Base-by-base conservation (phyloP, 2,888 invertebrate species). In the Seira sanloemensis region DNA sequence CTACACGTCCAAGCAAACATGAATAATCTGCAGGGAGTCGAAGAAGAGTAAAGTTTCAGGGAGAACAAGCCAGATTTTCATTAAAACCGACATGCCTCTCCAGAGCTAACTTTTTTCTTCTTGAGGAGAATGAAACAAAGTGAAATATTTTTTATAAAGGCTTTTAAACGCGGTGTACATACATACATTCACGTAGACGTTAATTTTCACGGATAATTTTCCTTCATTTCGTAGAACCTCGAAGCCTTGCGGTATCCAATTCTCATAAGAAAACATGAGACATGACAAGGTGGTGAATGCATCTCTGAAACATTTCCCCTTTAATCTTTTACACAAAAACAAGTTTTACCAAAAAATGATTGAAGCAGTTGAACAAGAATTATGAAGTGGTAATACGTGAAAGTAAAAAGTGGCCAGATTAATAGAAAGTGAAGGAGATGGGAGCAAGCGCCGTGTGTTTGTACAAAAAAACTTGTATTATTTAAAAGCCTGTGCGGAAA, bases 31-130 rank as follows among this genome's bases (percentile, higher is more conserved):
- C 62, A 23, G 62, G 62, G 62, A 62, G 62, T 21, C 62, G 21
- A 62, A 62, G 62, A 62, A 62, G 62, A 62, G 62, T 62, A 62
- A 62, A 62, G 23, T 62, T 62, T 62, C 62, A 62, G 19, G 62
- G 21, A 62, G 62, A 19, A 62, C 4, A 62, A 62, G 62, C n/a
- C 62, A 62, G 62, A 62, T 62, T 62, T 62, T 62, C 62, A 62
- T 62, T 62, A 62, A 23, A 21, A 5, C 21, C 19, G 62, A 62
- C 62, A 62, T 62, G 16, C 62, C 23, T 62, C 62, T 23, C 62
- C 62, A 21, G 50, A 62, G 21, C 9, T 62, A n/a, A 62, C 62
- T 21, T n/a, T n/a, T n/a, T n/a, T n/a, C n/a, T n/a, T n/a, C n/a
- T n/a, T n/a, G n/a, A n/a, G n/a, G n/a, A n/a, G n/a, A n/a, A 2